phyloP scores from a whole-genome alignment of 2,797 vertebrate genomes.

The Rhyacichthys aspro region DNA sequence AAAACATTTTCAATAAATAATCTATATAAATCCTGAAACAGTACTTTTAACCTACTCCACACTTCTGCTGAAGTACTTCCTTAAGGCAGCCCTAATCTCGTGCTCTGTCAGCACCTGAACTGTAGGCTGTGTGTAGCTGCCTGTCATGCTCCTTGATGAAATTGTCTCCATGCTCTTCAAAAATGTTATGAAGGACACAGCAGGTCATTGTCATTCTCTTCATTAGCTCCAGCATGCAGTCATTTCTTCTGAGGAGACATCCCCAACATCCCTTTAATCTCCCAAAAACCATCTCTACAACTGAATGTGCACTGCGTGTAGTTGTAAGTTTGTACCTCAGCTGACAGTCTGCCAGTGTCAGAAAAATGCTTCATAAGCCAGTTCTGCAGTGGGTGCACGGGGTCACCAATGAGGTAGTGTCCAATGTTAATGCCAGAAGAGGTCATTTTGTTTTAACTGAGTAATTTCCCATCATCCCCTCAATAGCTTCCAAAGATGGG shows the following conservation, averaged over 20 bases:
- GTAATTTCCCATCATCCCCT: neutral
- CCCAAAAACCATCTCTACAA: constrained; percentile 38
- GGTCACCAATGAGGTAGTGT: constrained; percentile 20
- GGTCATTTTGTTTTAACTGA: neutral
- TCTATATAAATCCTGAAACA: no score
- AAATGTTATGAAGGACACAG: constrained; percentile 44
- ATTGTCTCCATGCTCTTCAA: constrained; percentile 26
- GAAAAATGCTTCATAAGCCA: constrained; percentile 10
- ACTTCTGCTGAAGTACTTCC: neutral
- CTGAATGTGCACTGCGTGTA: constrained; percentile 13
- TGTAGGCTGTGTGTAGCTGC: neutral
- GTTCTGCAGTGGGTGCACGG: neutral
- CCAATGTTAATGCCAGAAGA: constrained; percentile 29
- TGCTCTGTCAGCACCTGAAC: no score
- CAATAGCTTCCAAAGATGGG: neutral
- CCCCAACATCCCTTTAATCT: constrained; percentile 39
- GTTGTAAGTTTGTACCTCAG: constrained; percentile 3
- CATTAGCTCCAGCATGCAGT: constrained; percentile 29
- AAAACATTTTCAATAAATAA: no score
- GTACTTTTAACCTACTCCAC: no score
- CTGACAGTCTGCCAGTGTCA: constrained; percentile 2
- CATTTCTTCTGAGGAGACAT: constrained; percentile 41
- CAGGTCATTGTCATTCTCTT: constrained; percentile 38
- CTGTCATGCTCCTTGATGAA: constrained; percentile 15
- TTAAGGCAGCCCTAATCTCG: no score